Conservation (phyloP, 2,113 vertebrate species). For the Thryonomys swinderianus region DNA sequence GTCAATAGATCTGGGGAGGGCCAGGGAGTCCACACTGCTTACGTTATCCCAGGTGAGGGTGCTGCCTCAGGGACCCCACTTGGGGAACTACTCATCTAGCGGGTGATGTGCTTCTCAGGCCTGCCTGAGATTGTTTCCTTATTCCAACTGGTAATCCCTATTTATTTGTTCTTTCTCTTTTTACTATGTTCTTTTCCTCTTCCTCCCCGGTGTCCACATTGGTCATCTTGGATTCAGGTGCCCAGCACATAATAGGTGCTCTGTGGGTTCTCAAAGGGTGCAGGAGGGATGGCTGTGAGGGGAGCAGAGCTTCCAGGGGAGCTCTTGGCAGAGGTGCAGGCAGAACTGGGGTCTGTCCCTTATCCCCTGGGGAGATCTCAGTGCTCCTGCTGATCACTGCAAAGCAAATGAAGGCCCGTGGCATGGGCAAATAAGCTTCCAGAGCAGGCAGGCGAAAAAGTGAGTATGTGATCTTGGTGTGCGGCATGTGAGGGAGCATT, state of each 20-base stretch:
- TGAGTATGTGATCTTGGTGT: background rate
- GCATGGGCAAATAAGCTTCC: fast-evolving
- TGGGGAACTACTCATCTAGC: background rate
- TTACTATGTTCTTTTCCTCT: background rate
- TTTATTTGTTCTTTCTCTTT: background rate
- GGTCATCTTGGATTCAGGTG: background rate
- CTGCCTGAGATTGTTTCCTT: background rate
- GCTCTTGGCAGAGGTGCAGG: background rate
- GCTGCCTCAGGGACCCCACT: background rate
- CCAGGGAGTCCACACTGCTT: background rate
- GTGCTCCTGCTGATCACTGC: background rate
- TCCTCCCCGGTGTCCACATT: background rate
- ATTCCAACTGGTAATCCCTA: background rate
- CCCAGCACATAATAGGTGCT: background rate
- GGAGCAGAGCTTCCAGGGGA: background rate
- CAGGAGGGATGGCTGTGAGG: background rate
- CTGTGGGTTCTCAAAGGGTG: background rate
- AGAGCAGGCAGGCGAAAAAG: background rate
- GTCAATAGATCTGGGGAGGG: background rate
- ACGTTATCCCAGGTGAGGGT: background rate
- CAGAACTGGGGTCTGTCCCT: background rate
- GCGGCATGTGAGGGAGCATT: background rate
- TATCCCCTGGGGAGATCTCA: background rate
- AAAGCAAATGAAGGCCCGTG: background rate
- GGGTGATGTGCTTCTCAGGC: background rate